phyloP scores from a whole-genome alignment of 2,888 invertebrate species.

The Trilocha varians region DNA sequence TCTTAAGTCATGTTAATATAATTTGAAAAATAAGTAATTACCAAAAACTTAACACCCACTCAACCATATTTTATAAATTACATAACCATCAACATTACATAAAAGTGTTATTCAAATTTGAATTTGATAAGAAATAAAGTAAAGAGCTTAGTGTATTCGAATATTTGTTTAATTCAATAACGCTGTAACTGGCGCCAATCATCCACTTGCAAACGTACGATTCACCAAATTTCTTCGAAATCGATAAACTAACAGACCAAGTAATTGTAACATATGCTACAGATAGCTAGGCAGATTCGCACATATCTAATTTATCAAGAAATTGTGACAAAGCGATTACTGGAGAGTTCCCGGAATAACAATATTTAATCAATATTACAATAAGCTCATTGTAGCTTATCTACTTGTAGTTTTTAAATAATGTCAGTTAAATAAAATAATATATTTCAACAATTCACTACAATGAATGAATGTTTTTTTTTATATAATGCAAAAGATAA shows the following conservation, averaged over 20 bases:
- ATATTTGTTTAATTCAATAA: background rate
- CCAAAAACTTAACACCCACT: no score
- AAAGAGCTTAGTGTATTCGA: background rate
- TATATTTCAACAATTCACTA: no score
- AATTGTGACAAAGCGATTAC: background rate
- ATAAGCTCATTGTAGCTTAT: background rate
- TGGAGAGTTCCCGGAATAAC: conserved; percentile 1
- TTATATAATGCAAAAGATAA: no score
- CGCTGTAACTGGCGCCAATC: background rate
- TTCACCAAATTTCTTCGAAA: background rate
- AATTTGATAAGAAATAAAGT: no score
- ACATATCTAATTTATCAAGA: background rate
- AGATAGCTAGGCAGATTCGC: background rate
- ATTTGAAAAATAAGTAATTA: no score
- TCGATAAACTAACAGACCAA: background rate
- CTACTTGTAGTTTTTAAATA: background rate
- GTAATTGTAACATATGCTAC: background rate
- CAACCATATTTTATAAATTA: no score
- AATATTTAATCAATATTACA: background rate
- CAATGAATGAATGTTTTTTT: no score
- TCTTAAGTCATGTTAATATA: background rate
- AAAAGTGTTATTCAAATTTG: no score
- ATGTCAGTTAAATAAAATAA: background rate
- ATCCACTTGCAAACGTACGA: background rate
- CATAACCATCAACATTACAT: no score